Evolutionary conservation across 2,113 vertebrate species (phyloP).

Genomic region (Butorides virescens): DNA sequence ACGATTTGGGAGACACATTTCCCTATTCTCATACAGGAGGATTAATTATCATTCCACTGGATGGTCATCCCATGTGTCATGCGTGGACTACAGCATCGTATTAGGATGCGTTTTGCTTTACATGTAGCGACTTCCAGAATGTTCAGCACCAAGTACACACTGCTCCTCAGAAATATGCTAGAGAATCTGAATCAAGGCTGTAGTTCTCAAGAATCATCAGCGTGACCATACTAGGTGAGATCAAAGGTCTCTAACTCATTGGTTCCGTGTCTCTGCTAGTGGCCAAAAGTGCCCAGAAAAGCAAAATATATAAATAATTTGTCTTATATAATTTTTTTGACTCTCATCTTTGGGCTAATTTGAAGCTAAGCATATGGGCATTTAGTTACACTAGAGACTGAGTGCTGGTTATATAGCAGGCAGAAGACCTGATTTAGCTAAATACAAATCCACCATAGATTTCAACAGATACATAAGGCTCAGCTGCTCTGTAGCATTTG

Average conservation of each 20-base stretch:
- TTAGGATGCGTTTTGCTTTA: not conserved
- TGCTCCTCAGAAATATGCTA: not conserved
- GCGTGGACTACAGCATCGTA: not conserved
- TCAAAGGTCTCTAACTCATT: not conserved
- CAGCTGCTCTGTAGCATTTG: not conserved
- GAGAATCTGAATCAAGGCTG: not conserved
- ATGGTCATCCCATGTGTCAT: fast-evolving
- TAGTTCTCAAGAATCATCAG: not conserved
- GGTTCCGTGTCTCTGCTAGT: not conserved
- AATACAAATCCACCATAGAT: not conserved
- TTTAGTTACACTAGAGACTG: not conserved
- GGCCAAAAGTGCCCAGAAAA: not conserved
- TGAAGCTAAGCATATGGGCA: not conserved
- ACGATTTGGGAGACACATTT: not conserved
- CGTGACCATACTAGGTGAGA: not conserved
- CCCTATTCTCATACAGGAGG: not conserved
- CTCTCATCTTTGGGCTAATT: not conserved
- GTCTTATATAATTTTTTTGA: not conserved
- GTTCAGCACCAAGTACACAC: not conserved
- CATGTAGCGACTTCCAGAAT: not conserved
- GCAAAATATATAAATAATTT: not conserved
- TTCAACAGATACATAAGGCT: not conserved
- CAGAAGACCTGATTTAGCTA: not conserved
- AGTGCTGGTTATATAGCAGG: not conserved
- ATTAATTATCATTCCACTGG: not conserved